Evolutionary conservation across 2,797 vertebrate genomes (phyloP), one percentile per base, ranked within the genome.

Genomic region (Lagorchestes hirsutus): DNA sequence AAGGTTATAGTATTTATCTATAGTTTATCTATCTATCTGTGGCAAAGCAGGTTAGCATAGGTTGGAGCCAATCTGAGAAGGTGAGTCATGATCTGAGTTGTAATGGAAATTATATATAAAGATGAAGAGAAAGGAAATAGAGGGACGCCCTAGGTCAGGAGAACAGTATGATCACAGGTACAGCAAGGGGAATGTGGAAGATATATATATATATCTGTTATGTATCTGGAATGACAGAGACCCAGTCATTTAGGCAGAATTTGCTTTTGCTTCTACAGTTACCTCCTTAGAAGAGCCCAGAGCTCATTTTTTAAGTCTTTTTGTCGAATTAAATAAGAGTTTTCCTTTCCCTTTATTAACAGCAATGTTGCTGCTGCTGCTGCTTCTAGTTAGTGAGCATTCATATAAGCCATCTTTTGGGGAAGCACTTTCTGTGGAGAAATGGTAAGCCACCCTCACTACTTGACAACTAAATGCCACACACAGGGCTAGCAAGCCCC

Each of bases 121-220:
- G 12, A 46, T 8, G 46, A 46, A 22, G 62, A 3, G 67, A 93
- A 91, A 67, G 91, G 55, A 94, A 40, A 40, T n/a, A 92, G 90
- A 95, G 94, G 94, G 62, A 31, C n/a, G 92, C 91, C 94, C 54
- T 93, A 94, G 34, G 31, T 40, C 87, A 28, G 54, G 34, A 14
- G 55, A 56, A 91, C n/a, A 11, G 57, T 31, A 9, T 6, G 46
- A 96, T 31, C 28, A 4, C 93, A 28, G 28, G 50, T 2, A 27
- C 12, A 91, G 90, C 54, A 74, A 59, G 18, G 82, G 46, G 58
- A 92, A 24, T 0, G 28, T 90, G 46, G 18, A 57, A 24, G 55
- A 46, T 18, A 50, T 29, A 6, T 18, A 50, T 29, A 6, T 24
- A 40, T 67, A n/a, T 74, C 14, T 74, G 18, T 74, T 74, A 82